These are phyloP conservation scores for Plagodis pulveraria DNA, from an alignment of 2,888 invertebrate genomes.

Conservation along the genomic window DNA sequence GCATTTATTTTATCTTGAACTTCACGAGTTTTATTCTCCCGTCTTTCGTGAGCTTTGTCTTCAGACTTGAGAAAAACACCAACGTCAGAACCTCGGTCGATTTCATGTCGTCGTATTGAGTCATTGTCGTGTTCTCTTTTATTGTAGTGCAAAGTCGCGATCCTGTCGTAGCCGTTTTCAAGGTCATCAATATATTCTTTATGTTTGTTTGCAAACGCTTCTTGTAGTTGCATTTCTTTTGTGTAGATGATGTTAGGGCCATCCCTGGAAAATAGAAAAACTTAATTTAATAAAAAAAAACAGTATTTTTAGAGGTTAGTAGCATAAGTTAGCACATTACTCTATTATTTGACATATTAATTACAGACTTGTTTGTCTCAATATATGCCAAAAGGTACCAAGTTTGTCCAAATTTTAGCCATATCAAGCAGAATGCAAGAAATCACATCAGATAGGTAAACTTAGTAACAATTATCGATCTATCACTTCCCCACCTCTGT, in stretches of 20 bases:
- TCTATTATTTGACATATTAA: too few species aligned
- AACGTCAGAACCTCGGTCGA: constrained; percentile 90
- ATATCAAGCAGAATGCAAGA: too few species aligned
- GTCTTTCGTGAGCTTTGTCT: constrained; percentile 63
- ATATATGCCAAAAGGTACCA: too few species aligned
- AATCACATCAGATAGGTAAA: too few species aligned
- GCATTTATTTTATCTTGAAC: constrained; percentile 62
- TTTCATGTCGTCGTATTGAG: constrained; percentile 90
- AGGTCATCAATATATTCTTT: constrained; percentile 85
- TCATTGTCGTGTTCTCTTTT: constrained; percentile 87
- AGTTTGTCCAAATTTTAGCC: too few species aligned
- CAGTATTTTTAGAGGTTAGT: background rate
- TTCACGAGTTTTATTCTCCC: constrained; percentile 61
- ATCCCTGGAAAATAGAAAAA: constrained; percentile 62
- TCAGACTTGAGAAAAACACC: constrained; percentile 78
- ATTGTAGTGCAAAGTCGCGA: constrained; percentile 77
- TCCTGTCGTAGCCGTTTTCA: constrained; percentile 84
- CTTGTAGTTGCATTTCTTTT: constrained; percentile 82
- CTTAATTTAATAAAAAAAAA: constrained; percentile 1
- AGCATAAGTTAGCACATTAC: too few species aligned
- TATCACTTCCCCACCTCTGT: too few species aligned
- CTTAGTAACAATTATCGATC: too few species aligned
- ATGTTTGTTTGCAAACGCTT: constrained; percentile 78
- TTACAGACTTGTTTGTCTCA: too few species aligned
- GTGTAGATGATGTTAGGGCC: constrained; percentile 84